phyloP scores from a whole-genome alignment of 2,888 invertebrate genomes.

The Cynaeus angustus region DNA sequence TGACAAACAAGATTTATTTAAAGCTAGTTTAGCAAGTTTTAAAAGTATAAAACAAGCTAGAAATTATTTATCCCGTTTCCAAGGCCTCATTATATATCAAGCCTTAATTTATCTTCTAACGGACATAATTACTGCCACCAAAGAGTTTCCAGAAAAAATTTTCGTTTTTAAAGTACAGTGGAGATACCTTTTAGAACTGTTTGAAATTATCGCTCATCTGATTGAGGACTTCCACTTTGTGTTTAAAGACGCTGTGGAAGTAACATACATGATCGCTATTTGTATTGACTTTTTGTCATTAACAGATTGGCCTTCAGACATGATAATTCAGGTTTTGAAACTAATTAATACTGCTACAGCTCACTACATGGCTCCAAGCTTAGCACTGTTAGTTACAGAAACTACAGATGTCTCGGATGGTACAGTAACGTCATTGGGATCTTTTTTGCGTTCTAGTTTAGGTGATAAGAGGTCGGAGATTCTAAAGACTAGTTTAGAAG shows the following conservation, averaged over 20 bases:
- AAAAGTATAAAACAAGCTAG: no score
- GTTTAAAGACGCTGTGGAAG: constrained; percentile 86
- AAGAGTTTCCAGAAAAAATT: neutral
- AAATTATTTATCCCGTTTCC: neutral
- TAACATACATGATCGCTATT: constrained; percentile 77
- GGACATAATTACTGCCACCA: neutral
- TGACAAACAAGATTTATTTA: no score
- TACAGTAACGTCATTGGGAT: constrained; percentile 77
- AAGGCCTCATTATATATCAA: neutral
- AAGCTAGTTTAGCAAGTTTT: no score
- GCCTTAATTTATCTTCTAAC: neutral
- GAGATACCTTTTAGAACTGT: neutral
- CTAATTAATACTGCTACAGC: constrained; percentile 81
- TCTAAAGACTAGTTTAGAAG: neutral
- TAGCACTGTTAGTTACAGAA: constrained; percentile 77
- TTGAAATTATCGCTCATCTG: constrained; percentile 77
- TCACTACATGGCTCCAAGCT: constrained; percentile 80
- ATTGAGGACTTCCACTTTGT: constrained; percentile 82
- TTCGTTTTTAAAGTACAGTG: neutral
- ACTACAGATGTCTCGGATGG: constrained; percentile 73
- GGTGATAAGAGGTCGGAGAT: neutral
- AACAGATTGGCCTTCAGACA: constrained; percentile 75
- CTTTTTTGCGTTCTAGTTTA: constrained; percentile 73
- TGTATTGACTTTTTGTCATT: constrained; percentile 74
- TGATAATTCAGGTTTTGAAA: constrained; percentile 82